Evolutionary conservation across 1,140 invertebrate genomes (phyloP), one percentile per base, ranked within the genome.

Genomic region (Eubasilissa regina): DNA sequence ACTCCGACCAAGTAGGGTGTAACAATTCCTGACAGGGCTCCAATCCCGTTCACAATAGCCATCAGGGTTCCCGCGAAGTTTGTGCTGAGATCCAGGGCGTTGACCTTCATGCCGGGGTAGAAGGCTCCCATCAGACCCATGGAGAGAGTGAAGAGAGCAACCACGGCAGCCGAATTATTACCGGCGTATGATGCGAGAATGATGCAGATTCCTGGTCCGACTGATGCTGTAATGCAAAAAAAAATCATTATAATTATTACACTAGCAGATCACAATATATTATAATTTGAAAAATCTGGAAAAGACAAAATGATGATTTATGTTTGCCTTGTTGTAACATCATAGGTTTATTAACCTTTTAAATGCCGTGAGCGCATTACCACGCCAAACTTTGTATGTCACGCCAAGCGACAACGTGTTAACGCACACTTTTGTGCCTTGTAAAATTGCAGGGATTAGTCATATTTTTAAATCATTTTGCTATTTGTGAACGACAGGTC

Each of bases 21-120:
- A 19, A 94, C 86, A 81, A 94, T 94, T 55, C 94, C 94, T 15
- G 93, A 91, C 44, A 96, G 84, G 0, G 94, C 93, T 0, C 94
- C 94, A 53, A 94, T 89, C 0, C 94, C 95, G 82, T 96, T 96
- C 0, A 94, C 92, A 7, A 96, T 88, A 0, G 94, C 95, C 94
- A 95, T 95, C 58, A 96, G 86, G 0, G 93, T 93, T 75, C 94
- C 95, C 7, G 95, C 93, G 85, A 92, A 95, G 83, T 94, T 94
- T 43, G 94, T 93, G 83, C 94, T 94, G 76, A 96, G 90, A 85
- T 96, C 95, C 66, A 95, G 87, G 0, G 94, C 93, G 84, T 95
- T 95, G 10, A 95, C 92, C 83, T 92, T 92, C 85, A 93, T 91
- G 17, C 92, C 92, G 0, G 91, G 90, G 81, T 92, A 92, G 83